Evolutionary conservation across 1,140 invertebrate genomes (phyloP).

Genomic region (Drosophila nigromelanica): DNA sequence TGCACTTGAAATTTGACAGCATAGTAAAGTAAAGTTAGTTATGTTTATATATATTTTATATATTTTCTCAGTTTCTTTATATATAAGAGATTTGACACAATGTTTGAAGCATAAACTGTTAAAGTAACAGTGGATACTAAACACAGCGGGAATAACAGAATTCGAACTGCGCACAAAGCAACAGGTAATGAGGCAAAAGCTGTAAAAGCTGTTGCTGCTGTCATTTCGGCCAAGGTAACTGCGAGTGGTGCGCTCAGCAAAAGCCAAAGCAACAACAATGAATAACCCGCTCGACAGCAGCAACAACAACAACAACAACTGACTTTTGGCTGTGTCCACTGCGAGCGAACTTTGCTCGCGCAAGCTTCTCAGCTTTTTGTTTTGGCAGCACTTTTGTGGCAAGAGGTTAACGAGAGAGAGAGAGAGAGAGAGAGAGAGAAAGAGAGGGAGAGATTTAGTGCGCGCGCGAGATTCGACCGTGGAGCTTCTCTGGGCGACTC

Average conservation of each 20-base stretch:
- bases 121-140: slow-evolving; percentile 21
- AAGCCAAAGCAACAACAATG: background rate
- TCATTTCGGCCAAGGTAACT: slow-evolving; percentile 74
- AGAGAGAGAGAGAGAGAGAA: slow-evolving; percentile 5
- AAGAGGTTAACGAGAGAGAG: slow-evolving; percentile 22
- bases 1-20: too few species aligned
- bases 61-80: too few species aligned
- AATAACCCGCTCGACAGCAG: slow-evolving; percentile 4
- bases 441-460: slow-evolving; percentile 4
- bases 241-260: slow-evolving; percentile 30
- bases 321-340: slow-evolving; percentile 30
- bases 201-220: slow-evolving; percentile 32
- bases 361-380: slow-evolving; percentile 15
- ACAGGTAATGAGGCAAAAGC: slow-evolving; percentile 53
- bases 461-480: slow-evolving; percentile 2
- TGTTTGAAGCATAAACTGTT: background rate
- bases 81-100: too few species aligned
- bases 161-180: slow-evolving; percentile 31
- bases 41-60: too few species aligned
- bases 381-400: slow-evolving; percentile 7
- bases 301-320: slow-evolving; percentile 15
- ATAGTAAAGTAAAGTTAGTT: too few species aligned
- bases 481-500: slow-evolving; percentile 55
- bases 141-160: slow-evolving; percentile 13
- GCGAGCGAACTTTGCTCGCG: slow-evolving; percentile 37